Base-by-base conservation (phyloP, 2,797 vertebrate genomes). In the Nasua narica region DNA sequence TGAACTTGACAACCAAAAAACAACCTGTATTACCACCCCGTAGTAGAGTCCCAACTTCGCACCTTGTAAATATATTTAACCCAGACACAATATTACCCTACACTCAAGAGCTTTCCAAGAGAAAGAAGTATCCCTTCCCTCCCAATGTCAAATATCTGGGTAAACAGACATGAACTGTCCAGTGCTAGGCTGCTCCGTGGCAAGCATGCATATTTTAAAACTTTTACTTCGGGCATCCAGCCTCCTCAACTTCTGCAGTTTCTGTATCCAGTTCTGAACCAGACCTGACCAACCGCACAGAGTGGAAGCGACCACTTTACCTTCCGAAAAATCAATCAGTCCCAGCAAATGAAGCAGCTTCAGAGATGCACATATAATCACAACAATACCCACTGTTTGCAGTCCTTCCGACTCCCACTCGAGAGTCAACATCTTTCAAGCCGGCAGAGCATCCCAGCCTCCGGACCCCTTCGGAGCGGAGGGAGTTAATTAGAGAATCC, bases 321-420 rank as follows among this genome's bases (percentile, higher is more conserved):
- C 99, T 99, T 99, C 99, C 7, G 99, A 99, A 99, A 99, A 99
- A 99, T 99, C 99, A 99, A 99, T 99, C 98, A 99, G 99, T 98
- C 99, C 99, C 98, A 99, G 99, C 97, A 99, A 98, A 99, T 99
- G 99, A 97, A 99, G 99, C 98, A 99, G 99, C 98, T 99, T 99
- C 98, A 99, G 99, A 37, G 99, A 99, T 7, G 99, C 99, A 94
- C 99, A 99, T 98, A 99, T 99, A 97, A 99, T 99, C 99, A 99
- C 99, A 98, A 99, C 99, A 97, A 99, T 99, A 97, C 99, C 99
- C 99, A 99, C 99, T 84, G 99, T 99, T 98, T 99, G 99, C 97
- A 99, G 99, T 98, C 99, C 99, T 99, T 99, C 99, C 0, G 99
- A 99, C 99, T 99, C 99, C 99, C 99, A 99, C 98, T 99, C 99